These are phyloP conservation scores for Sesia bembeciformis DNA, from an alignment of 2,888 invertebrate species.

Conservation along the genomic window DNA sequence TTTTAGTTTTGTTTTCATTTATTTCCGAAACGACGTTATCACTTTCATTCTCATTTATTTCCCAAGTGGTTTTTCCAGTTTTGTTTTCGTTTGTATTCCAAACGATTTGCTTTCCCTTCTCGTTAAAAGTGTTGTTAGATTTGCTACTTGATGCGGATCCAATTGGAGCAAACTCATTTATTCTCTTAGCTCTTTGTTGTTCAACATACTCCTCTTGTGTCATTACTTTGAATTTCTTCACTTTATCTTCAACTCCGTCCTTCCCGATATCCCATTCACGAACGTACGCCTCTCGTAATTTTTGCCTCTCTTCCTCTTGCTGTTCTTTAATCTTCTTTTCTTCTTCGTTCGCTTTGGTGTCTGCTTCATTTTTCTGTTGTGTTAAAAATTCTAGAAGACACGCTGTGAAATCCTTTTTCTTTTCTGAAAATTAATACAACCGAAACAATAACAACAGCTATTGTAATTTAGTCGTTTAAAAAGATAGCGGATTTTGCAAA, in stretches of 20 bases:
- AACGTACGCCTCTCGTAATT: constrained; percentile 69
- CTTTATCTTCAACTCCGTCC: constrained; percentile 69
- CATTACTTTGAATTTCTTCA: constrained; percentile 71
- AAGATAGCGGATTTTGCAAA: too few relatives aligned
- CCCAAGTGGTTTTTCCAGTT: too few relatives aligned
- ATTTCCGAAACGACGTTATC: too few relatives aligned
- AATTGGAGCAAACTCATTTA: constrained; percentile 86
- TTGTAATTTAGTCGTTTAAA: too few relatives aligned
- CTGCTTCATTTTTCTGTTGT: constrained; percentile 63
- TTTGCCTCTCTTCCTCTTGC: constrained; percentile 63
- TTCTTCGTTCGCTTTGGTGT: constrained; percentile 53
- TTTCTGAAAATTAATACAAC: constrained; percentile 30
- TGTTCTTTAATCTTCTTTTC: constrained; percentile 50
- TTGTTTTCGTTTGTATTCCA: constrained; percentile 7
- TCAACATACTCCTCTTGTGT: constrained; percentile 86
- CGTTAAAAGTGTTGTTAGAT: constrained; percentile 36
- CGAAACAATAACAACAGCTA: too few relatives aligned
- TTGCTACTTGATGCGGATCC: constrained; percentile 23
- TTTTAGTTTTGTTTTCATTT: too few relatives aligned
- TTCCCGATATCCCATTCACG: constrained; percentile 85
- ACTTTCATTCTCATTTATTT: too few relatives aligned
- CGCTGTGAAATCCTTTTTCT: constrained; percentile 51
- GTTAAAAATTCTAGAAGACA: constrained; percentile 58
- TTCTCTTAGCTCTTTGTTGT: constrained; percentile 81
- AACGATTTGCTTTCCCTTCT: constrained; percentile 30